Evolutionary conservation across 2,797 vertebrate species (phyloP).

Genomic region (Falco rusticolus): DNA sequence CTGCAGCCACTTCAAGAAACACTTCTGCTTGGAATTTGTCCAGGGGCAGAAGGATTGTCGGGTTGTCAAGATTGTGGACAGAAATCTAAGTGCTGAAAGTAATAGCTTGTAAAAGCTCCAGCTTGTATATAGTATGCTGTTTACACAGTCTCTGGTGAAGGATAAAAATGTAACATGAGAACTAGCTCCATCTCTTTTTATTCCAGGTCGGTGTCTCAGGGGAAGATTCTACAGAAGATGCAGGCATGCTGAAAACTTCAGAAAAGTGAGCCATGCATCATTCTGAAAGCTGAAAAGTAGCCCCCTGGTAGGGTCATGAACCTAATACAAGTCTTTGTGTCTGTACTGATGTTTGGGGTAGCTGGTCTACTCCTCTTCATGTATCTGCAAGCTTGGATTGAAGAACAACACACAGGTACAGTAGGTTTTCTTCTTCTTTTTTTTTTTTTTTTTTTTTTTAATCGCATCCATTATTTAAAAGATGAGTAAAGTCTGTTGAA

Average conservation of each 20-base stretch:
- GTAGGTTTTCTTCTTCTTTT: neutral
- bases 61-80: neutral
- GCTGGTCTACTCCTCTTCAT: constrained; percentile 79
- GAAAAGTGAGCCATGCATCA: constrained; percentile 9
- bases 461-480: neutral
- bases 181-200: neutral
- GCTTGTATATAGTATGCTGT: neutral
- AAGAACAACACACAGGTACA: constrained; percentile 75
- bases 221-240: neutral
- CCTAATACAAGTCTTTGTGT: constrained; percentile 75
- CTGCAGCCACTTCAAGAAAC: neutral
- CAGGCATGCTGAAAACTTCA: neutral
- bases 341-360: constrained; percentile 76
- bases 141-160: neutral
- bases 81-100: neutral
- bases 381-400: constrained; percentile 76
- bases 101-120: neutral
- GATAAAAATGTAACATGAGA: neutral
- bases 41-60: neutral
- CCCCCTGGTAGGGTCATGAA: constrained; percentile 75
- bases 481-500: neutral
- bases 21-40: neutral
- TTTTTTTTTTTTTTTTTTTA: neutral
- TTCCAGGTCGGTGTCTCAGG: constrained; percentile 56
- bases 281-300: constrained; percentile 61